Percentiles rank a stretch among this genome's conserved stretches.
Evolutionary conservation across 2,888 invertebrate species (phyloP).

Genomic region (Autographa pulchrina): DNA sequence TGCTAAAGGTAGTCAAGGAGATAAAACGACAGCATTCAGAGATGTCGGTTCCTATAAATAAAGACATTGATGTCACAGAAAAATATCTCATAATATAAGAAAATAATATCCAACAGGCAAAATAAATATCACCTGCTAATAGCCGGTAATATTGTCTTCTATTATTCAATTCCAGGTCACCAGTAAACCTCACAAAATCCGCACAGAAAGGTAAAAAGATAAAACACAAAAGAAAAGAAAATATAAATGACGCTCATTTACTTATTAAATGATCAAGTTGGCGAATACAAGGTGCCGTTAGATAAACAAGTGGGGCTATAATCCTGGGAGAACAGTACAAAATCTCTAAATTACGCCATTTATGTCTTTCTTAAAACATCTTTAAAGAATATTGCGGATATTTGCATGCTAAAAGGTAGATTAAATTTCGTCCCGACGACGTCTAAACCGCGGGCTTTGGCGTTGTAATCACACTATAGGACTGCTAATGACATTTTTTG

Average conservation of each 20-base stretch:
- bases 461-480: background rate
- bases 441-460: constrained; percentile 25
- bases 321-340: constrained; percentile 35
- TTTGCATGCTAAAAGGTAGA: constrained; percentile 58
- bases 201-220: constrained; percentile 17
- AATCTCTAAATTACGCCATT: constrained; percentile 58
- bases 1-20: background rate
- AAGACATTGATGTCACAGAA: background rate
- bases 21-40: background rate
- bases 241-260: constrained; percentile 54
- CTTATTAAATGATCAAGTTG: constrained; percentile 55
- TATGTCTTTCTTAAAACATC: constrained; percentile 58
- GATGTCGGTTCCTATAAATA: background rate
- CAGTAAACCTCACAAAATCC: constrained; percentile 8
- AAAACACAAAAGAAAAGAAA: constrained; percentile 47
- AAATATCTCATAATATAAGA: background rate
- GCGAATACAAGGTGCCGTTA: constrained; percentile 52
- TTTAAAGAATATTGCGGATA: constrained; percentile 55
- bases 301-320: constrained; percentile 46
- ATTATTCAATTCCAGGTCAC: constrained; percentile 8
- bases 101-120: background rate
- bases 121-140: background rate
- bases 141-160: constrained; percentile 5
- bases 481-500: constrained; percentile 4
- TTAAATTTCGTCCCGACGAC: constrained; percentile 48